phyloP scores from a whole-genome alignment of 1,140 invertebrate genomes.

The Diorhabda carinulata region DNA sequence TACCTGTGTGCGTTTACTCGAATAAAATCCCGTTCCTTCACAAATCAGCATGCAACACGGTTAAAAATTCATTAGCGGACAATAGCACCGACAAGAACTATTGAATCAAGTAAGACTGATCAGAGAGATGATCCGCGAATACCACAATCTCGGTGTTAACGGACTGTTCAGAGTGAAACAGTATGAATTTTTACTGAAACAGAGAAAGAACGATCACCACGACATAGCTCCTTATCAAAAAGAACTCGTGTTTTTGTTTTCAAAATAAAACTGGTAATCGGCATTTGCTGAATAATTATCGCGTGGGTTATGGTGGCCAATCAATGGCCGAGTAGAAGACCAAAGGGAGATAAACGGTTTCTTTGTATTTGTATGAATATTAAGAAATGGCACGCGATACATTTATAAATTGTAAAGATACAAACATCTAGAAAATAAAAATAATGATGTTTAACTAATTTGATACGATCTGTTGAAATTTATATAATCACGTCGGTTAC shows the following conservation, averaged over 20 bases:
- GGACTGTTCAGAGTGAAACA: neutral
- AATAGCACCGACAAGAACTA: neutral
- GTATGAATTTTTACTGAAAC: neutral
- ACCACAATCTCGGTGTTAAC: neutral
- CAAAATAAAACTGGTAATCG: conserved; percentile 13
- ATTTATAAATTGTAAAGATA: neutral
- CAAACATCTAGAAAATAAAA: no score
- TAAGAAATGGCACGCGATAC: conserved; percentile 8
- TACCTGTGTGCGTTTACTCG: no score
- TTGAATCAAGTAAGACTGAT: conserved; percentile 2
- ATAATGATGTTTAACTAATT: no score
- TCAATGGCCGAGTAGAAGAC: conserved; percentile 6
- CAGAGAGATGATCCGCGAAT: neutral
- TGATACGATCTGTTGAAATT: no score
- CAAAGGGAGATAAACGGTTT: neutral
- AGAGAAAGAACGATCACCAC: conserved; percentile 1
- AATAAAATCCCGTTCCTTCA: no score
- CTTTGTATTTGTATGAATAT: neutral
- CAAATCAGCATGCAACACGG: no score
- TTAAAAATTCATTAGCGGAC: no score
- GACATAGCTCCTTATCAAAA: neutral
- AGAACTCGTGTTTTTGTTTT: conserved; percentile 6
- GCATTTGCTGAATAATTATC: conserved; percentile 24
- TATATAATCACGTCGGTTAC: no score
- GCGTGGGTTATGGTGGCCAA: conserved; percentile 21